phyloP scores from a whole-genome alignment of 1,140 invertebrate genomes.

The Papilio polyxenes region DNA sequence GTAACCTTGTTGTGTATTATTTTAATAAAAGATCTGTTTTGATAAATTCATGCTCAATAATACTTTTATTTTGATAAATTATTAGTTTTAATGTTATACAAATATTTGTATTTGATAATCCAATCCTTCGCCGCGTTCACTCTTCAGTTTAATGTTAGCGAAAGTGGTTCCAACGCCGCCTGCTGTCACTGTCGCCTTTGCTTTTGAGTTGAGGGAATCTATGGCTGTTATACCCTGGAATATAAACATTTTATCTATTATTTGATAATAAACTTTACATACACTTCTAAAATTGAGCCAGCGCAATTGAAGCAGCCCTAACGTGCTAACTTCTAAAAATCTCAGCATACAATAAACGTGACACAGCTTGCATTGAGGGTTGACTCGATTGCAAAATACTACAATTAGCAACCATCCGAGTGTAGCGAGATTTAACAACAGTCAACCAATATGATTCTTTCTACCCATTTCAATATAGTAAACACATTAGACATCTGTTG shows the following conservation, averaged over 20 bases:
- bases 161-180: constrained; percentile 64
- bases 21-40: neutral
- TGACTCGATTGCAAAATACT: no score
- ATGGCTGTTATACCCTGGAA: constrained; percentile 63
- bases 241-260: constrained; percentile 30
- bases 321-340: no score
- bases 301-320: neutral
- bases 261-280: no score
- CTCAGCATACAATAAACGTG: no score
- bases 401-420: no score
- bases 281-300: no score
- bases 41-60: neutral
- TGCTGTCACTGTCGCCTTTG: constrained; percentile 53
- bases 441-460: no score
- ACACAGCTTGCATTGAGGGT: neutral
- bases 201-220: constrained; percentile 54
- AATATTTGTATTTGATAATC: constrained; percentile 68
- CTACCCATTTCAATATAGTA: no score
- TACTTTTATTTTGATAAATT: neutral
- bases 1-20: neutral
- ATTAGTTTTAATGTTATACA: constrained; percentile 43
- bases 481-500: no score
- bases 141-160: constrained; percentile 64
- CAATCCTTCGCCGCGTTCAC: constrained; percentile 58
- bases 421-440: no score